Base-by-base conservation (phyloP, 2,797 vertebrate genomes). In the Staurois parvus region DNA sequence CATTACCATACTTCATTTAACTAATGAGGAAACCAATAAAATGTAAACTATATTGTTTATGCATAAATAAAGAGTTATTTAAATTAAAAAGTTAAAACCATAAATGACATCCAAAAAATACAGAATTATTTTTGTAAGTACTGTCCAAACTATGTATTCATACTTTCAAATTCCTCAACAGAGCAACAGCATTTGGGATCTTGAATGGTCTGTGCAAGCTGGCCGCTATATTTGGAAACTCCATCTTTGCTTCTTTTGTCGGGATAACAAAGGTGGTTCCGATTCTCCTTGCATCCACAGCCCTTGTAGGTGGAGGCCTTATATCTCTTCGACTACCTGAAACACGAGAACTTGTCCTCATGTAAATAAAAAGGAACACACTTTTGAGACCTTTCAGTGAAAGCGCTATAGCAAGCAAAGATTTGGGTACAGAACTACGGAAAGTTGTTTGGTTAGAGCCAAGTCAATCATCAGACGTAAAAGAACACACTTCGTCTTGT, bases 141-240 rank as follows among this genome's bases (percentile, higher is more conserved):
- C 0, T 13, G 11, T 15, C 1, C 37, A 1, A 21, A 30, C 67
- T 42, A 17, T 12, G 28, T 28, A 75, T 30, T 30, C 12, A 73
- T 48, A 26, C 15, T 52, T n/a, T 72, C 2, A 8, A 11, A 77
- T 86, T 89, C 76, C 87, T 81, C 91, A 13, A 0, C 90, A 99
- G 98, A 91, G 97, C 97, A 82, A 99, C 97, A 0, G 98, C 97
- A 1, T 99, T 99, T 13, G 97, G 98, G 11, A 95, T 99, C 91
- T 95, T 99, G 88, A 99, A 98, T 0, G 97, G 95, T 26, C 88
- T 98, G 80, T 97, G 96, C 88, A 99, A 98, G 93, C 92, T 99
- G 68, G 98, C 96, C 0, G 96, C 98, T 91, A 97, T 99, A 87
- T 81, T 99, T 56, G 97, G 96, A 90, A 98, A 96, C 89, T 97